Base-by-base conservation (phyloP, 2,797 vertebrate species). In the Anas flavirostris region DNA sequence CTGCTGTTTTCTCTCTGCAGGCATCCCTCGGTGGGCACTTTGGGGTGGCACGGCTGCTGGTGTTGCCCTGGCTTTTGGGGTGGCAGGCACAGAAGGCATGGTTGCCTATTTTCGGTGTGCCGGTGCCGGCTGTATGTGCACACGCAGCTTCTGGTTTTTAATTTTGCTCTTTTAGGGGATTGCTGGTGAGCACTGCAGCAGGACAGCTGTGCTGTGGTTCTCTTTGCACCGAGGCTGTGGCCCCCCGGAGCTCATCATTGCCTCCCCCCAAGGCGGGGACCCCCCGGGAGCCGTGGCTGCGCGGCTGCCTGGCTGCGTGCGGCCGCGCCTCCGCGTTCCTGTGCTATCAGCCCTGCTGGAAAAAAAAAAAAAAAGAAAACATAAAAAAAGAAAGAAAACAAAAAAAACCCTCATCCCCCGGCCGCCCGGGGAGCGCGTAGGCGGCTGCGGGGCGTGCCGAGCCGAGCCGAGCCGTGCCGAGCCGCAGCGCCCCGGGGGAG, bases 401-500 rank as follows among this genome's bases (percentile, higher is more conserved):
- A 48, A 22, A 48, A 46, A 46, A 44, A 44, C 44, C 44, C 44
- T 48, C 46, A 48, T 48, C 46, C 46, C 46, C 10, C 46, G 46
- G 64, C 86, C 46, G 46, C 91, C 86, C 78, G 52, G 37, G 70
- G 69, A 84, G 95, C 52, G 46, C 46, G 46, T 96, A 96, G 97
- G 94, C 89, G 96, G 93, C 87, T 81, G 94, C 86, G 69, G 96
- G 97, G 96, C 31, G 46, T 48, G 46, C 46, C 46, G 64, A 15
- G 82, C 62, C 37, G 28, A 1, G 62, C 44, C 75, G 7, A 5
- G 48, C 56, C 12, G 44, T 22, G 7, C 73, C 44, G 14, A 29
- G 19, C 28, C 4, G 48, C 82, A 5, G 81, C 91, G 96, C 98
- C 98, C 98, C 97, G 97, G 37, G 97, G 98, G 98, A 98, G 98